A percentile compares a stretch with the other conserved stretches of the same genome.
These are phyloP conservation scores for Podarcis cretensis DNA, from an alignment of 2,113 vertebrate genomes.

Conservation along the genomic window DNA sequence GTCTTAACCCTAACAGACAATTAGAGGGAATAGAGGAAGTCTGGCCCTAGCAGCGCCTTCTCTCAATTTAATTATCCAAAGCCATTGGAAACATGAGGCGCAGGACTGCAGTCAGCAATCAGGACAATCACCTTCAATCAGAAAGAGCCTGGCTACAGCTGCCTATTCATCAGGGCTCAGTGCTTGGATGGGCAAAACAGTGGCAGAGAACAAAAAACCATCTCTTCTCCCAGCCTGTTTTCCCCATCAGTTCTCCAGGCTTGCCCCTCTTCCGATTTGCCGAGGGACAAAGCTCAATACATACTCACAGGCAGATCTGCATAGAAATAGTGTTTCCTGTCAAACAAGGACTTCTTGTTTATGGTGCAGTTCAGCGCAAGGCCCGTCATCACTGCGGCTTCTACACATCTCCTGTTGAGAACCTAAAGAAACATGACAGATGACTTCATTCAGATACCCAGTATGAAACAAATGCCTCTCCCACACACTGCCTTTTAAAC, in stretches of 20 bases:
- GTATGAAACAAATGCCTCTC: conserved; percentile 49
- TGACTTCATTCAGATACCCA: conserved; percentile 59
- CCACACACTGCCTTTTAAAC: conserved; percentile 42
- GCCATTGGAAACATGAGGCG: conserved; percentile 68
- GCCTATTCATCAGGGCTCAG: conserved; percentile 58
- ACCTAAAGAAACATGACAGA: conserved; percentile 81
- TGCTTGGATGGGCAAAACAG: conserved; percentile 31
- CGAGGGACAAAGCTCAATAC: conserved; percentile 7
- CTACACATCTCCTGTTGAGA: conserved; percentile 93
- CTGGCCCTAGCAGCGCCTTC: conserved; percentile 57
- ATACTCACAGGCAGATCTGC: conserved; percentile 96
- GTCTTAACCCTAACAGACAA: conserved; percentile 66
- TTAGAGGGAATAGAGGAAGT: conserved; percentile 61
- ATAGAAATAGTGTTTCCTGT: conserved; percentile 99
- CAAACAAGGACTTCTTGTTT: conserved; percentile 95
- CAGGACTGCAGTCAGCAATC: conserved; percentile 71
- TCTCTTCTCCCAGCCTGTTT: not conserved
- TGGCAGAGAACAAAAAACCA: conserved; percentile 42
- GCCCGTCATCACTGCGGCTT: conserved; percentile 94
- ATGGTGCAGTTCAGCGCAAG: conserved; percentile 92
- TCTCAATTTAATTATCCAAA: conserved; percentile 71
- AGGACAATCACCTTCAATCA: conserved; percentile 69
- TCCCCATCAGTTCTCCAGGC: conserved; percentile 1
- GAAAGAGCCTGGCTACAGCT: conserved; percentile 51
- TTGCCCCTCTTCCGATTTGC: conserved; percentile 7